phyloP scores from a whole-genome alignment of 64 coral and sea anemone species.

The Porites lutea region DNA sequence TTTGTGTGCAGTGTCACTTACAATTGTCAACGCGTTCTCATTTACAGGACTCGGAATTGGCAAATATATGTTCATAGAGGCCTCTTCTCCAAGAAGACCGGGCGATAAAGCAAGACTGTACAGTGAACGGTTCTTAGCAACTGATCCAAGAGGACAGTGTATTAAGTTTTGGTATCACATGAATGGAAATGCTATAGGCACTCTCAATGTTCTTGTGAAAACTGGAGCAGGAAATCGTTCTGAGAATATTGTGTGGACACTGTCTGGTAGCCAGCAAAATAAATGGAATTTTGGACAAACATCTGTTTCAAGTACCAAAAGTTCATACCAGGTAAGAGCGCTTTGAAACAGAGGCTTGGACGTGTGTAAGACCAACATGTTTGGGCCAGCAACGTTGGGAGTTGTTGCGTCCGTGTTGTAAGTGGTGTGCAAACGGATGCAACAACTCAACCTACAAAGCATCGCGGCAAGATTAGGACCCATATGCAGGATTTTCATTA shows the following conservation, averaged over 20 bases:
- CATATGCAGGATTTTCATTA: too few relatives aligned
- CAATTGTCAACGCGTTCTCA: not conserved
- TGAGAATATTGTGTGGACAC: slow-evolving; percentile 86
- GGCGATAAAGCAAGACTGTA: slow-evolving; percentile 88
- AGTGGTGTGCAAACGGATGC: too few relatives aligned
- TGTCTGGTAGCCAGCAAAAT: slow-evolving; percentile 85
- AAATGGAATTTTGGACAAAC: slow-evolving; percentile 89
- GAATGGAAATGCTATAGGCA: slow-evolving; percentile 82
- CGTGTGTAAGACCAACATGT: too few relatives aligned
- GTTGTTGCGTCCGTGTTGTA: too few relatives aligned
- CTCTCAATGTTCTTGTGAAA: slow-evolving; percentile 82
- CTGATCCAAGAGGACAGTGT: slow-evolving; percentile 80
- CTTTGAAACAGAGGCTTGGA: too few relatives aligned
- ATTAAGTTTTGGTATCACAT: slow-evolving; percentile 98
- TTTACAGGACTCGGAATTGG: slow-evolving; percentile 66
- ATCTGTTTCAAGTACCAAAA: slow-evolving; percentile 62
- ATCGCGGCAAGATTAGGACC: too few relatives aligned
- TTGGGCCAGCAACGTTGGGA: too few relatives aligned
- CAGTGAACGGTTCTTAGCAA: slow-evolving; percentile 83
- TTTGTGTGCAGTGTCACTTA: not conserved
- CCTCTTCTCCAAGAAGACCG: slow-evolving; percentile 66
- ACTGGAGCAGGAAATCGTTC: slow-evolving; percentile 78
- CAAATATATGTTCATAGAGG: slow-evolving; percentile 91
- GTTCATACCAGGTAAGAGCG: slow-evolving; percentile 79
- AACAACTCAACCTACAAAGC: too few relatives aligned